phyloP scores from a whole-genome alignment of 2,797 vertebrate genomes.

The Limnodromus scolopaceus region DNA sequence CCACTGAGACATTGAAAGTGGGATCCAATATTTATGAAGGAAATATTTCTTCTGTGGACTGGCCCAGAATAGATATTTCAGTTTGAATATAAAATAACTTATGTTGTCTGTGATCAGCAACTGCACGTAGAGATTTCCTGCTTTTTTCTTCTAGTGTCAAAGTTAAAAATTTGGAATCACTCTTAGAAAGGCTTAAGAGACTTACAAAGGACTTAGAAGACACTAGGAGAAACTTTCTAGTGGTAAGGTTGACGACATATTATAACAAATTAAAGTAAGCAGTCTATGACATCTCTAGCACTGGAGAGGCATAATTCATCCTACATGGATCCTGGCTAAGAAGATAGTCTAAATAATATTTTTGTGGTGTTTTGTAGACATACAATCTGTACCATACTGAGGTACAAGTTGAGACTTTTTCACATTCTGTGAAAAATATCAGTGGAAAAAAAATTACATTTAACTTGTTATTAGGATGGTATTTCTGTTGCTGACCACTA shows the following conservation, averaged over 20 bases:
- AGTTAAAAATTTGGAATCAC: not conserved
- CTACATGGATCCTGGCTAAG: not conserved
- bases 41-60: not conserved
- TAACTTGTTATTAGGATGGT: not conserved
- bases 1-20: not conserved
- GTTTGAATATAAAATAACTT: not conserved
- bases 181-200: not conserved
- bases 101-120: not conserved
- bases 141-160: not conserved
- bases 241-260: not conserved
- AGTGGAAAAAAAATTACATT: not conserved
- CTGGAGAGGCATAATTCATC: not conserved
- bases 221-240: not conserved
- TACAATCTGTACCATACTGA: not conserved
- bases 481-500: not conserved
- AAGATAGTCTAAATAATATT: not conserved
- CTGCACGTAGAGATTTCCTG: not conserved
- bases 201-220: not conserved
- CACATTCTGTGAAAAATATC: not conserved
- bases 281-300: not conserved
- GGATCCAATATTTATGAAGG: not conserved
- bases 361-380: not conserved
- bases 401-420: not conserved
- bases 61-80: not conserved
- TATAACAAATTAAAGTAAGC: not conserved